Base-by-base conservation (phyloP, 2,797 vertebrate species). In the Trichosurus vulpecula region DNA sequence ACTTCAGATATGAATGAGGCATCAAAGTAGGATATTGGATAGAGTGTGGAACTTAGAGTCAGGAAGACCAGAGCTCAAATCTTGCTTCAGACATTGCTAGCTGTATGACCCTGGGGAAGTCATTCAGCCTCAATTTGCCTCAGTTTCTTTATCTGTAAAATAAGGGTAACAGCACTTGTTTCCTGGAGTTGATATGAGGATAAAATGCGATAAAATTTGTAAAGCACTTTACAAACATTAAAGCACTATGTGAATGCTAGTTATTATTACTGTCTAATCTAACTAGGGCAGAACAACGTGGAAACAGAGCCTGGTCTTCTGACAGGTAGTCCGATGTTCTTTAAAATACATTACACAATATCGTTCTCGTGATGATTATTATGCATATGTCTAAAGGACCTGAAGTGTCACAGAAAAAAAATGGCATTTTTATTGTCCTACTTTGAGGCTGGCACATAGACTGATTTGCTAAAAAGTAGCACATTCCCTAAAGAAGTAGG, bases 401-500 rank as follows among this genome's bases (percentile, higher is more conserved):
- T 94, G 52, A 53, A 57, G 35, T 94, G 74, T 97, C 94, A 97
- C 54, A 95, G 94, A 94, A 97, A 97, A 91, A 97, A 92, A 56
- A 54, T 95, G 92, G 58, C 93, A 91, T 96, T 96, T 96, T 94
- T 91, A 93, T 90, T 98, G 98, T 58, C 97, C 98, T 98, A 97
- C 92, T 98, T 98, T 97, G 93, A 92, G 93, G 93, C 95, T 74
- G 61, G 95, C 87, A 94, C 0, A 19, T 93, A 94, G 94, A 47
- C n/a, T 96, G 95, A 97, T 97, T 97, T 95, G 91, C 95, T 92
- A 52, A 97, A 98, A 98, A 98, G 91, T 98, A 98, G 98, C 96
- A 97, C 97, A 97, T 97, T 96, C 97, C 95, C 97, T 97, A 87
- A 97, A 96, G 97, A 98, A 98, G 96, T 97, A 97, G 98, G 96